Evolutionary conservation across 2,113 vertebrate species (phyloP).

Genomic region (Mesocricetus auratus): DNA sequence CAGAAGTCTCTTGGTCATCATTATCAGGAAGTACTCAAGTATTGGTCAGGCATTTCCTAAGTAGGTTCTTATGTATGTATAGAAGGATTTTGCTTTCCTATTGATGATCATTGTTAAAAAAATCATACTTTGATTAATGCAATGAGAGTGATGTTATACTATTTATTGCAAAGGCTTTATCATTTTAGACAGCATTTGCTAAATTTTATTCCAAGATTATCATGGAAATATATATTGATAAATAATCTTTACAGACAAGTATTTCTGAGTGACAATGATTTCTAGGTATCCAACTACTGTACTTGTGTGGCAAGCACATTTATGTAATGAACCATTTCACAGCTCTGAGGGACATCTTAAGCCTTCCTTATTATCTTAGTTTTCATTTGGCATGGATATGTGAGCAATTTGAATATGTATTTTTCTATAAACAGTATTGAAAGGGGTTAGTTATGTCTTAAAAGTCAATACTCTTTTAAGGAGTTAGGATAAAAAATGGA

Average conservation of each 20-base stretch:
- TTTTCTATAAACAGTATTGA: not conserved
- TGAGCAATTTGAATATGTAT: not conserved
- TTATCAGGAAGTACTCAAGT: not conserved
- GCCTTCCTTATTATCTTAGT: not conserved
- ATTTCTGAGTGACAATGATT: not conserved
- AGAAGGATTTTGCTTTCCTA: not conserved
- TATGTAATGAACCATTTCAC: not conserved
- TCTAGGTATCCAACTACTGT: not conserved
- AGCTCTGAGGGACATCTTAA: not conserved
- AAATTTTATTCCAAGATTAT: not conserved
- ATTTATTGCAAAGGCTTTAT: not conserved
- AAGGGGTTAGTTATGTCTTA: not conserved
- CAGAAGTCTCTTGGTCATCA: not conserved
- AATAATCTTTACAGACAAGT: not conserved
- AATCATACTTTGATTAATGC: not conserved
- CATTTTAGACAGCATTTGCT: not conserved
- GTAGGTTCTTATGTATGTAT: not conserved
- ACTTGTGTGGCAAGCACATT: not conserved
- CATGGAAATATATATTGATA: not conserved
- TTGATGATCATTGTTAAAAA: not conserved
- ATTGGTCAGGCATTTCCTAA: not conserved
- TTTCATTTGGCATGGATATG: not conserved
- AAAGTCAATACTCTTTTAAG: not conserved
- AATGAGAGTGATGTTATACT: not conserved
- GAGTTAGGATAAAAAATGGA: not conserved